A percentile compares a stretch with the other conserved stretches of the same genome.
Evolutionary conservation across 2,797 vertebrate species (phyloP).

Genomic region (Lithobates pipiens): DNA sequence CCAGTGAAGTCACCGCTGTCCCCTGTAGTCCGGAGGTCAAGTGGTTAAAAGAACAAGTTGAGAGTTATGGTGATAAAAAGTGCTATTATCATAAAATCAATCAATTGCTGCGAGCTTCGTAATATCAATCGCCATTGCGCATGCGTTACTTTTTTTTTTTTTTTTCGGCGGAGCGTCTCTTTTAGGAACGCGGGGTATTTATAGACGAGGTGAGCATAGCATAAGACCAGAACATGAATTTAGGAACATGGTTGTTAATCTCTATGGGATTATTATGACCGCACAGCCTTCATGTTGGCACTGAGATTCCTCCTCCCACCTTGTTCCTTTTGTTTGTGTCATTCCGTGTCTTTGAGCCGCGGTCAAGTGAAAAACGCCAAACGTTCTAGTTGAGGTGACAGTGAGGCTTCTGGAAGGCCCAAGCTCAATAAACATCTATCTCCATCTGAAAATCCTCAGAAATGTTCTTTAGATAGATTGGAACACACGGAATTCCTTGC

Average conservation of each 20-base stretch:
- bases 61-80: too few relatives aligned
- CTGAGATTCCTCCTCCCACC: conserved; percentile 6
- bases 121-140: too few relatives aligned
- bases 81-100: too few relatives aligned
- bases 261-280: not conserved
- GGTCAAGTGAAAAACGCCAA: conserved; percentile 46
- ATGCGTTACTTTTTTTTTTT: too few relatives aligned
- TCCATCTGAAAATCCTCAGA: conserved; percentile 27
- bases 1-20: too few relatives aligned
- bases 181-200: not conserved
- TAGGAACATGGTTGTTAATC: not conserved
- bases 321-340: conserved; percentile 1
- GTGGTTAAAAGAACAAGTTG: too few relatives aligned
- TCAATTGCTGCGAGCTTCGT: too few relatives aligned
- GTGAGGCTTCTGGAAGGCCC: conserved; percentile 34
- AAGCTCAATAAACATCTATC: conserved; percentile 51
- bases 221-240: not conserved
- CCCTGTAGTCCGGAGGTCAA: too few relatives aligned
- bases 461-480: conserved; percentile 54
- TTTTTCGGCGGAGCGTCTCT: too few relatives aligned
- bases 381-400: conserved; percentile 25
- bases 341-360: conserved; percentile 28
- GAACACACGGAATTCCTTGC: conserved; percentile 56
- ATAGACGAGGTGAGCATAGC: not conserved
- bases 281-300: not conserved